These are phyloP conservation scores for Hemichromis elongatus DNA, from an alignment of 2,113 vertebrate species.

Conservation along the genomic window DNA sequence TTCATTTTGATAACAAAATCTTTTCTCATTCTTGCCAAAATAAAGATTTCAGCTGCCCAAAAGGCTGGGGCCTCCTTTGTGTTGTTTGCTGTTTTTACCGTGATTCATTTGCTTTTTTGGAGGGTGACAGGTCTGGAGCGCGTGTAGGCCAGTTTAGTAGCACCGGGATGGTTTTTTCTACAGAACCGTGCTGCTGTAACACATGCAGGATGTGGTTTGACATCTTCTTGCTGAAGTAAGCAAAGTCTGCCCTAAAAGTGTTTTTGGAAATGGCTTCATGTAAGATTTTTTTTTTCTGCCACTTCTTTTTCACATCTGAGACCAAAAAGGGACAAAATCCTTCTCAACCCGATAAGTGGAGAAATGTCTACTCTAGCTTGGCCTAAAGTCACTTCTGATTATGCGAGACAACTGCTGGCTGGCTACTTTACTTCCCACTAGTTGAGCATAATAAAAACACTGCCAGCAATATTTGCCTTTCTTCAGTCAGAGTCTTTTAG, in stretches of 20 bases:
- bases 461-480: neutral
- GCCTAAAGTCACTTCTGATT: neutral
- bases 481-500: neutral
- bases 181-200: neutral
- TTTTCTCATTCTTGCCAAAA: neutral
- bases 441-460: neutral
- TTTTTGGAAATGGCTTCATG: neutral
- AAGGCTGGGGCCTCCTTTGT: neutral
- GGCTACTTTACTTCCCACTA: neutral
- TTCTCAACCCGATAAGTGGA: neutral
- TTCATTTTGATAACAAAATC: neutral
- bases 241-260: neutral
- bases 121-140: neutral
- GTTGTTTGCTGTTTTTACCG: neutral
- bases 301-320: neutral
- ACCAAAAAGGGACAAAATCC: neutral
- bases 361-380: neutral
- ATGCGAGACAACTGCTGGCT: neutral
- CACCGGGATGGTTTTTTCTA: neutral
- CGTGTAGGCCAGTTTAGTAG: neutral
- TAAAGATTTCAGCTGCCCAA: neutral
- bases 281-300: neutral
- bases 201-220: neutral
- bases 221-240: neutral
- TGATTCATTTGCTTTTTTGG: neutral